Percentiles rank a stretch among this genome's conserved stretches.
phyloP scores from a whole-genome alignment of 1,140 invertebrate genomes.

The Magallana angulata region DNA sequence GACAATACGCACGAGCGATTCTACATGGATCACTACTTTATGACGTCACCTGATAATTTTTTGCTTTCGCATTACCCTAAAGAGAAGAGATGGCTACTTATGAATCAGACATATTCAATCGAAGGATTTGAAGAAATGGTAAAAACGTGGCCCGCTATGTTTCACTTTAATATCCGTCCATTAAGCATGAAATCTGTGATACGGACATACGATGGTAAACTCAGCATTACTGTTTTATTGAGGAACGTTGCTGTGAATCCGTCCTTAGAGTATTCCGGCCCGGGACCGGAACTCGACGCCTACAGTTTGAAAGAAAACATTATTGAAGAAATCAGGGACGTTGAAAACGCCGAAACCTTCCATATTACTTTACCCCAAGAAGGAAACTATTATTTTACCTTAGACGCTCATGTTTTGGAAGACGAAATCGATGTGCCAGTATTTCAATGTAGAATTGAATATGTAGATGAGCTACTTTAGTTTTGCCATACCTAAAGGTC shows the following conservation, averaged over 20 bases:
- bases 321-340: constrained; percentile 71
- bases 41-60: constrained; percentile 70
- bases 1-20: constrained; percentile 61
- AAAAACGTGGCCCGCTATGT: constrained; percentile 75
- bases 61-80: constrained; percentile 72
- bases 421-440: constrained; percentile 71
- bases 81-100: constrained; percentile 72
- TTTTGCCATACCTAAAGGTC: background rate
- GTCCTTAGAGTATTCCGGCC: constrained; percentile 71
- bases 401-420: constrained; percentile 70
- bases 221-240: constrained; percentile 71
- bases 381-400: constrained; percentile 73
- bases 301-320: constrained; percentile 68
- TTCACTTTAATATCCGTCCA: constrained; percentile 73
- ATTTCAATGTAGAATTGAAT: constrained; percentile 72
- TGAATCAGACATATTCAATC: constrained; percentile 67
- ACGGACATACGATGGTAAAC: constrained; percentile 70
- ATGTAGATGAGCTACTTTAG: constrained; percentile 71
- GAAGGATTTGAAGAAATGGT: constrained; percentile 69
- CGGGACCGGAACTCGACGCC: constrained; percentile 65
- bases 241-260: constrained; percentile 71
- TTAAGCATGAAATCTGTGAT: constrained; percentile 72
- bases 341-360: constrained; percentile 74
- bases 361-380: constrained; percentile 72
- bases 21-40: constrained; percentile 71